A percentile compares a stretch with the other conserved stretches of the same genome.
phyloP scores from a whole-genome alignment of 2,113 vertebrate species.

The Tauraco erythrolophus region DNA sequence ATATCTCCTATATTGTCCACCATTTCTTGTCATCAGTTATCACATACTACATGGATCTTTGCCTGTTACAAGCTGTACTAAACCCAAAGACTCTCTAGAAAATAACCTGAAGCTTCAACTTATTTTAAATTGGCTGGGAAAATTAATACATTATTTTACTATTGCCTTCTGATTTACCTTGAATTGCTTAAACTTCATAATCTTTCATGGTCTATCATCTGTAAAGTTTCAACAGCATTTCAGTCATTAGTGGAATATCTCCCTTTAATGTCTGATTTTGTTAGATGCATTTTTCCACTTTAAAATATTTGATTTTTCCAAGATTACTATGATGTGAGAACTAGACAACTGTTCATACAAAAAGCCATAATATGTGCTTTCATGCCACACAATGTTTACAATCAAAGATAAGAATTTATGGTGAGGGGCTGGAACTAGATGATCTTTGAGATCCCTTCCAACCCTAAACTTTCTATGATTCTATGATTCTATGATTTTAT shows the following conservation, averaged over 20 bases:
- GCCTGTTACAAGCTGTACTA: neutral
- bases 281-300: neutral
- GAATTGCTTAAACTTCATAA: neutral
- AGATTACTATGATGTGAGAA: neutral
- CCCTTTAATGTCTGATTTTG: neutral
- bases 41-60: neutral
- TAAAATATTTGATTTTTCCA: neutral
- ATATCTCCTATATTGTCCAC: neutral
- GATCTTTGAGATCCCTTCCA: no score
- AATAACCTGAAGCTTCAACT: neutral
- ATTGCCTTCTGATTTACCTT: neutral
- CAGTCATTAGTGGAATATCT: neutral
- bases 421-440: no score
- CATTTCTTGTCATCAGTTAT: neutral
- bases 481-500: no score
- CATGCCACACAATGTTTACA: neutral
- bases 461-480: no score
- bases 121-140: neutral
- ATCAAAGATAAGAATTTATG: neutral
- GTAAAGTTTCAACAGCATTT: neutral
- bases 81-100: neutral
- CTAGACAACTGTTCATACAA: neutral
- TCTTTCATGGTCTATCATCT: neutral
- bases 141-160: neutral
- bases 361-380: neutral